Evolutionary conservation across 2,888 invertebrate species (phyloP), one percentile per base, ranked within the genome.

Genomic region (Amiota minor): DNA sequence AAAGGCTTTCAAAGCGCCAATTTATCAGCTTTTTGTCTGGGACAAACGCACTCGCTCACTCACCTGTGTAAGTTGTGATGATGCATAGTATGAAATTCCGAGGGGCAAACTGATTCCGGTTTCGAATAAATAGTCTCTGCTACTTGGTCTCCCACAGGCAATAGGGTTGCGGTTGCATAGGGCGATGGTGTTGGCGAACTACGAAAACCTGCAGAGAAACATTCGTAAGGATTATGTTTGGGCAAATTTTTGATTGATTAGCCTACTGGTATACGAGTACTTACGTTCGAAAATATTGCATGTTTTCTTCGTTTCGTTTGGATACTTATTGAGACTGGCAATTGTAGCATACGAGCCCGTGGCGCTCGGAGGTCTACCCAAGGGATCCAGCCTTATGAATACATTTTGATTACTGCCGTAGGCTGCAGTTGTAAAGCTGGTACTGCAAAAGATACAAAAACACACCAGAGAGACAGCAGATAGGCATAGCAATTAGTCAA

Each of bases 311-410:
- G 86, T 80, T 72, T 89, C 89, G 70, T 82, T 91, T 45, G 94
- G 93, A 80, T 93, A 93, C 88, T 94, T 94, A 87, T 95, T 95
- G 82, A 95, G 91, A 88, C 95, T 95, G 74, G 95, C 95, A 81
- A 95, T 95, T 61, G 95, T 95, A 61, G 95, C 95, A 85, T 95
- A 95, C 81, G 95, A 95, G 77, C 95, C 95, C 80, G 92, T 93
- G 45, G 93, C 94, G 87, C 95, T 94, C 72, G 94, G 94, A 69
- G 95, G 94, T 76, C 95, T 91, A 45, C 93, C 93, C 61, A 93
- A 90, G 10, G 94, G 94, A 87, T 94, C 94, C 82, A 95, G 91
- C 69, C 95, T 92, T 50, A 95, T 93, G 78, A 95, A 92, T 72
- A 95, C 94, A 86, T 94, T 95, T 88, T 93, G 95, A 89, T 93